phyloP scores from a whole-genome alignment of 2,797 vertebrate genomes.

The Rachycentron canadum region DNA sequence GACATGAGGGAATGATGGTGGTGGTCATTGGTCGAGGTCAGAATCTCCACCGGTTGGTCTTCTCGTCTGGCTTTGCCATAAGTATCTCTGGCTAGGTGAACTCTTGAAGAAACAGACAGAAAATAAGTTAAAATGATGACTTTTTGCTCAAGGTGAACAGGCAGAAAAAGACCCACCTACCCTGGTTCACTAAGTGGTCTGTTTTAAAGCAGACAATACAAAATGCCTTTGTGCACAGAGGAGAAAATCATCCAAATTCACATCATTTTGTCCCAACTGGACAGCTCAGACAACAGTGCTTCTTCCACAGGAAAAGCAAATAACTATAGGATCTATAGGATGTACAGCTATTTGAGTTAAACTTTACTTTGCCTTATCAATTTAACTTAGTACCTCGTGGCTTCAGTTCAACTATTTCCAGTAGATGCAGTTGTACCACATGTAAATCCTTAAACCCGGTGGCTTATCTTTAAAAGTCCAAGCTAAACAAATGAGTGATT shows the following conservation, averaged over 20 bases:
- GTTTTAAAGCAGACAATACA: not conserved
- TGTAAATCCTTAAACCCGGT: not conserved
- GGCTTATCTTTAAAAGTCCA: not conserved
- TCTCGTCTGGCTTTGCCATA: conserved; percentile 67
- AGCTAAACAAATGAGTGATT: too few relatives aligned
- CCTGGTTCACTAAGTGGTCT: not conserved
- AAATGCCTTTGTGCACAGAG: not conserved
- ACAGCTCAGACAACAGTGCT: not conserved
- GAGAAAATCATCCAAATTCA: not conserved
- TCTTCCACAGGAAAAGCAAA: not conserved
- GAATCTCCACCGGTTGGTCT: conserved; percentile 66
- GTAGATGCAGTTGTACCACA: not conserved
- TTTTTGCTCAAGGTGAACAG: not conserved
- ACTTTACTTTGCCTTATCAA: not conserved
- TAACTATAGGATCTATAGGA: not conserved
- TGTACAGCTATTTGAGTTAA: not conserved
- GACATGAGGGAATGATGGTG: conserved; percentile 17
- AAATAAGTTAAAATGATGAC: not conserved
- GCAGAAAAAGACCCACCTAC: not conserved
- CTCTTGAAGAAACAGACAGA: not conserved
- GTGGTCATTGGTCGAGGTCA: conserved; percentile 66
- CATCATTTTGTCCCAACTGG: not conserved
- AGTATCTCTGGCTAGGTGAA: conserved; percentile 29
- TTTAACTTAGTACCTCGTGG: not conserved
- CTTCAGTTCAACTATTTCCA: not conserved